Conservation (phyloP, 2,797 vertebrate species). For the Acrocephalus scirpaceus region DNA sequence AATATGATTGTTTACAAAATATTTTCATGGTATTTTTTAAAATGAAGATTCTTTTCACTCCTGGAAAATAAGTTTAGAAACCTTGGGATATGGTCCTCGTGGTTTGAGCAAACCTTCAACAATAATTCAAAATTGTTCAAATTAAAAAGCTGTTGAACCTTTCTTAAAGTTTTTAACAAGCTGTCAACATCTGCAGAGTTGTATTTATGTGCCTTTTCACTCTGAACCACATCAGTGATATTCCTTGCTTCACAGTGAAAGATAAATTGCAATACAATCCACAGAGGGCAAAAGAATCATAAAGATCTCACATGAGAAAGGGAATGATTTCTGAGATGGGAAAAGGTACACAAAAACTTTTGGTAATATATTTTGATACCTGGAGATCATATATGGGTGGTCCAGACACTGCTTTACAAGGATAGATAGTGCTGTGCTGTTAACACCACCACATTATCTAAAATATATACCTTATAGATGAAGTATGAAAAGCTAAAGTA, state of each 20-base stretch:
- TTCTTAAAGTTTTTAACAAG: constrained; percentile 26
- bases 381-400: not conserved
- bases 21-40: not conserved
- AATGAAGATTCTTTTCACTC: not conserved
- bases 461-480: not conserved
- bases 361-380: not conserved
- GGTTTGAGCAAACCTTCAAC: not conserved
- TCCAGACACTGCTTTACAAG: not conserved
- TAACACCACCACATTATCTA: not conserved
- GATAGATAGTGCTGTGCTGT: not conserved
- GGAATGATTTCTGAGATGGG: constrained; percentile 38
- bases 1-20: not conserved
- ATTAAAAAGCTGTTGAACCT: not conserved
- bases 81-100: not conserved
- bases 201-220: constrained; percentile 12
- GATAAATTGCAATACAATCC: constrained; percentile 52
- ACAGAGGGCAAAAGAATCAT: constrained; percentile 40
- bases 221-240: not conserved
- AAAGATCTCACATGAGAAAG: constrained; percentile 33
- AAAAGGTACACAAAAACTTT: not conserved
- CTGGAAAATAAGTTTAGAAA: not conserved
- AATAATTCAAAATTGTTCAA: constrained; percentile 8
- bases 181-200: constrained; percentile 29
- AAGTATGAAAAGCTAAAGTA: not conserved
- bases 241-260: constrained; percentile 41